Evolutionary conservation across 1,140 invertebrate species (phyloP).

Genomic region (Zaprionus lachaisei): DNA sequence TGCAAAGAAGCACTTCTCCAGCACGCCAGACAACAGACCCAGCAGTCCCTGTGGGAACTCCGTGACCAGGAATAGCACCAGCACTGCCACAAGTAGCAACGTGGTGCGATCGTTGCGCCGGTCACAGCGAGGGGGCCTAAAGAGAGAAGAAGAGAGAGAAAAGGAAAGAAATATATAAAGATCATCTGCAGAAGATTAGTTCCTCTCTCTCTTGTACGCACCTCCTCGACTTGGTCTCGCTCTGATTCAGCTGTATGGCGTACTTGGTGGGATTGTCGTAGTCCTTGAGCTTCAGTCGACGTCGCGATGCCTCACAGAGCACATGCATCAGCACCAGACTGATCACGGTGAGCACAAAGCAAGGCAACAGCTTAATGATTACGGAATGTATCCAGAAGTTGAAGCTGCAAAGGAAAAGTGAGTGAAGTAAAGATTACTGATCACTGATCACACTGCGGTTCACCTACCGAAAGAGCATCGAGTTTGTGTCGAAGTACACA

Average conservation of each 20-base stretch:
- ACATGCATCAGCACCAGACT: slow-evolving; percentile 92
- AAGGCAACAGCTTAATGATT: slow-evolving; percentile 93
- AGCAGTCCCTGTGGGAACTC: slow-evolving; percentile 94
- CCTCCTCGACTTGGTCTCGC: slow-evolving; percentile 58
- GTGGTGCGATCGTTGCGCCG: slow-evolving; percentile 93
- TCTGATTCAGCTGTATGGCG: slow-evolving; percentile 56
- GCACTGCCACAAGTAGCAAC: slow-evolving; percentile 94
- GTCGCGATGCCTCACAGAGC: slow-evolving; percentile 89
- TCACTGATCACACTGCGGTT: no score
- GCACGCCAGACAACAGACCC: slow-evolving; percentile 89
- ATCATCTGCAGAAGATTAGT: not conserved
- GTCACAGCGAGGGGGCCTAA: slow-evolving; percentile 87
- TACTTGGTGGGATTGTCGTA: slow-evolving; percentile 85
- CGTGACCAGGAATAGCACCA: slow-evolving; percentile 93
- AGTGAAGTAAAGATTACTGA: no score
- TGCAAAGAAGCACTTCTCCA: slow-evolving; percentile 90
- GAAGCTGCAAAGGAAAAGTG: slow-evolving; percentile 80
- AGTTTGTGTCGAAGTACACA: slow-evolving; percentile 86
- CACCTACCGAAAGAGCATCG: slow-evolving; percentile 64
- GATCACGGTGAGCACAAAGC: slow-evolving; percentile 92
- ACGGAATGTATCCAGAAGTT: slow-evolving; percentile 96
- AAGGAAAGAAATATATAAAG: not conserved
- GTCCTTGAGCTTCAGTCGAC: slow-evolving; percentile 88
- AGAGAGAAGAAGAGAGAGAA: not conserved
- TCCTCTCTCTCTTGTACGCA: slow-evolving; percentile 8